A percentile compares a stretch with the other conserved stretches of the same genome.
phyloP scores from a whole-genome alignment of 2,113 vertebrate genomes.

The Tetrao urogallus region DNA sequence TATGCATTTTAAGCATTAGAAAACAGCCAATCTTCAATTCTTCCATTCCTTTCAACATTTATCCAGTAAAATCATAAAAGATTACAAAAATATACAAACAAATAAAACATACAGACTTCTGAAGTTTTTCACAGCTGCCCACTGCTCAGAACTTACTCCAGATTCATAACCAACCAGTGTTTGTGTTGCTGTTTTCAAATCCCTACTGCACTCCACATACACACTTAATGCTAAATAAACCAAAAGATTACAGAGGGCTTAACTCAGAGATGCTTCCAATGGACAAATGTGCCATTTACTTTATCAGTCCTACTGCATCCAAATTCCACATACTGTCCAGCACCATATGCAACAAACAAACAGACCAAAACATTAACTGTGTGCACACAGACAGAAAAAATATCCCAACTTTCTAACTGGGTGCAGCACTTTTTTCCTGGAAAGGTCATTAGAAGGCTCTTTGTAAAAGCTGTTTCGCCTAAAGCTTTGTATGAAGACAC shows the following conservation, averaged over 20 bases:
- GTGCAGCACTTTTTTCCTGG: neutral
- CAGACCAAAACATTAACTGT: neutral
- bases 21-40: neutral
- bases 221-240: neutral
- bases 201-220: accelerated
- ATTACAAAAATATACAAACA: neutral
- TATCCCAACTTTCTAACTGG: neutral
- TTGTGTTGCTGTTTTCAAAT: neutral
- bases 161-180: neutral
- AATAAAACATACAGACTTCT: neutral
- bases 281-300: neutral
- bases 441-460: neutral
- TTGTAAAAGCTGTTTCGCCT: neutral
- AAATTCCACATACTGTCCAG: neutral
- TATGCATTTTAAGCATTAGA: neutral
- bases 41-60: neutral
- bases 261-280: neutral
- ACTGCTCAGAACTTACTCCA: neutral
- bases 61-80: neutral
- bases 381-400: neutral
- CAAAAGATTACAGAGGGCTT: neutral
- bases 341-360: neutral
- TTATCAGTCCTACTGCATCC: neutral
- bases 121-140: neutral
- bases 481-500: neutral